These are phyloP conservation scores for Caenorhabditis uteleia DNA, from an alignment of 2,888 invertebrate species.

Conservation along the genomic window DNA sequence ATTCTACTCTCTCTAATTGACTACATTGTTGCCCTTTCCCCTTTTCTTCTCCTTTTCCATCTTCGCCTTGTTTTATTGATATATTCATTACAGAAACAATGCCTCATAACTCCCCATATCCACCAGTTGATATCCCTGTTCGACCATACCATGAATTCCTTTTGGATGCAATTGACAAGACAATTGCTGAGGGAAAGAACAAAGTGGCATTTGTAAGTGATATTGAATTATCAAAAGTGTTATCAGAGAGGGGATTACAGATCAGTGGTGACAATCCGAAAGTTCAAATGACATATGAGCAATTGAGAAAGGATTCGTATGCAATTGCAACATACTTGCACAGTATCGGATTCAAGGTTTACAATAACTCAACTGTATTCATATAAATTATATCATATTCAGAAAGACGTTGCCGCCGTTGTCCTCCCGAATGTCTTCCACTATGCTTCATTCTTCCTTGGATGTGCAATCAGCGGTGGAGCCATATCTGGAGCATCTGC, in stretches of 20 bases:
- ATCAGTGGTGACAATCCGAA: conserved; percentile 40
- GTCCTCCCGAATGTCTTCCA: conserved; percentile 51
- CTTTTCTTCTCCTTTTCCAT: neutral
- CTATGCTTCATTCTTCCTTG: conserved; percentile 52
- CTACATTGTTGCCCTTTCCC: neutral
- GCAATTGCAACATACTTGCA: conserved; percentile 43
- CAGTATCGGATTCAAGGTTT: conserved; percentile 40
- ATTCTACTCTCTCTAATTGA: too few species aligned
- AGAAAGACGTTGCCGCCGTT: conserved; percentile 46
- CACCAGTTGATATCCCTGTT: conserved; percentile 36
- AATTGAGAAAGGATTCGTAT: conserved; percentile 34
- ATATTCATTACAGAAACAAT: conserved; percentile 4
- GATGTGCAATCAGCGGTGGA: conserved; percentile 42
- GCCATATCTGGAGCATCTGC: conserved; percentile 55
- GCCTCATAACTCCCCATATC: conserved; percentile 45
- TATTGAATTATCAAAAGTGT: neutral
- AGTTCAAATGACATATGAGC: conserved; percentile 26
- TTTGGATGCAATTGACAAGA: conserved; percentile 39
- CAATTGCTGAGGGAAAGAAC: conserved; percentile 37
- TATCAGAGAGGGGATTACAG: conserved; percentile 9
- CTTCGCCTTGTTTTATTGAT: neutral
- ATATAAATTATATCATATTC: neutral
- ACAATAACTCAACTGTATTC: neutral
- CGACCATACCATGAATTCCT: conserved; percentile 45
- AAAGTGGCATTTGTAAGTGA: conserved; percentile 44